Percentiles rank a stretch among this genome's conserved stretches.
Evolutionary conservation across 2,113 vertebrate species (phyloP).

Genomic region (Colossoma macropomum): DNA sequence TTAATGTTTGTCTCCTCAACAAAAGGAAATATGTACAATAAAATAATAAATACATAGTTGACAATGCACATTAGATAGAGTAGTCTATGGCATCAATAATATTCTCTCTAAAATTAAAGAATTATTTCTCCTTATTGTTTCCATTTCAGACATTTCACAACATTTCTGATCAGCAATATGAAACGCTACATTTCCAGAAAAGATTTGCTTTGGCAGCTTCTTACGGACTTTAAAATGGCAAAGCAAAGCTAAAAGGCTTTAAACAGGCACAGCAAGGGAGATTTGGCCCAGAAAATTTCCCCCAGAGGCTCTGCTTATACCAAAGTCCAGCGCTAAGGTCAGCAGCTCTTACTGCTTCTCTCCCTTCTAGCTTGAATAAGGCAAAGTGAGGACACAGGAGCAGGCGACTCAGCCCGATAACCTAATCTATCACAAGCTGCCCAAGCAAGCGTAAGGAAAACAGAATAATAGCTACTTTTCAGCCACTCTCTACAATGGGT

Average conservation of each 20-base stretch:
- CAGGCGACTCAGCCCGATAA: neutral
- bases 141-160: neutral
- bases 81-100: neutral
- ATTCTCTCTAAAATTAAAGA: neutral
- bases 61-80: neutral
- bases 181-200: neutral
- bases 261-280: neutral
- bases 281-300: conserved; percentile 1
- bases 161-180: neutral
- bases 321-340: conserved; percentile 30
- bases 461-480: neutral
- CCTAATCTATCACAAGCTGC: neutral
- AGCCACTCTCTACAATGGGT: neutral
- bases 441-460: neutral
- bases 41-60: neutral
- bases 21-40: neutral
- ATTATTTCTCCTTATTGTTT: neutral
- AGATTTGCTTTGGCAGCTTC: neutral
- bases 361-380: conserved; percentile 1
- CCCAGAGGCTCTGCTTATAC: conserved; percentile 23
- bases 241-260: conserved; percentile 7
- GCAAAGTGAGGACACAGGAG: conserved; percentile 23
- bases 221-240: conserved; percentile 39
- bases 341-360: conserved; percentile 27
- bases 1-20: neutral